A percentile compares a stretch with the other conserved stretches of the same genome.
These are phyloP conservation scores for Epizoanthus rinbou DNA, from an alignment of 92 coral and sea anemone species.

Conservation along the genomic window DNA sequence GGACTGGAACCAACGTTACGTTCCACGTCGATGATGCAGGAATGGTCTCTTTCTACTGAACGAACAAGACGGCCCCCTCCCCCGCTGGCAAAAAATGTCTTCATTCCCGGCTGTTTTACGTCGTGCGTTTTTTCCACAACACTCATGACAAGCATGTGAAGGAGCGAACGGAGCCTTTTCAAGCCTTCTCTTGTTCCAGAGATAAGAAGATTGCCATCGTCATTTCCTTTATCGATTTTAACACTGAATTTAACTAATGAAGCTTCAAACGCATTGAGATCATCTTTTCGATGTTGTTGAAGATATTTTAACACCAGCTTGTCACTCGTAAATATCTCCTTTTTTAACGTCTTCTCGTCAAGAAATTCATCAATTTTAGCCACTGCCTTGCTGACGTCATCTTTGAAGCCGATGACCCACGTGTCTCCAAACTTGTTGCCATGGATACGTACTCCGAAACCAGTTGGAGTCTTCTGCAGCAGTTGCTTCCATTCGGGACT, in stretches of 20 bases:
- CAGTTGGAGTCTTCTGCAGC: slow-evolving; percentile 39
- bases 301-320: slow-evolving; percentile 61
- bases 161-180: background rate
- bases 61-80: slow-evolving; percentile 61
- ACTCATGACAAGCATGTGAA: slow-evolving; percentile 32
- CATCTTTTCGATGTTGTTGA: slow-evolving; percentile 55
- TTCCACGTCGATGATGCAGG: slow-evolving; percentile 57
- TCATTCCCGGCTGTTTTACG: slow-evolving; percentile 69
- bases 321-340: slow-evolving; percentile 50
- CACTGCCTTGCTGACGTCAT: slow-evolving; percentile 56
- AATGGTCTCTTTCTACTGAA: slow-evolving; percentile 65
- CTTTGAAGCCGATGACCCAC: slow-evolving; percentile 65
- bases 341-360: slow-evolving; percentile 54
- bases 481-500: slow-evolving; percentile 56
- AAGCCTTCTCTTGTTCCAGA: slow-evolving; percentile 77
- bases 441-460: slow-evolving; percentile 42
- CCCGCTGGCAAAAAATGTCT: slow-evolving; percentile 51
- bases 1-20: slow-evolving; percentile 1
- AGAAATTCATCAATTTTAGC: slow-evolving; percentile 53
- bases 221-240: slow-evolving; percentile 44
- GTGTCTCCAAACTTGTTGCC: slow-evolving; percentile 63
- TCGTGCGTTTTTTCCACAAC: slow-evolving; percentile 30
- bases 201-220: slow-evolving; percentile 50
- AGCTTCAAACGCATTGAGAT: slow-evolving; percentile 52
- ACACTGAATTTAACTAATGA: slow-evolving; percentile 54